These are phyloP conservation scores for Mesorhabditis sp. DNA, from an alignment of 2,888 invertebrate species.

Conservation along the genomic window DNA sequence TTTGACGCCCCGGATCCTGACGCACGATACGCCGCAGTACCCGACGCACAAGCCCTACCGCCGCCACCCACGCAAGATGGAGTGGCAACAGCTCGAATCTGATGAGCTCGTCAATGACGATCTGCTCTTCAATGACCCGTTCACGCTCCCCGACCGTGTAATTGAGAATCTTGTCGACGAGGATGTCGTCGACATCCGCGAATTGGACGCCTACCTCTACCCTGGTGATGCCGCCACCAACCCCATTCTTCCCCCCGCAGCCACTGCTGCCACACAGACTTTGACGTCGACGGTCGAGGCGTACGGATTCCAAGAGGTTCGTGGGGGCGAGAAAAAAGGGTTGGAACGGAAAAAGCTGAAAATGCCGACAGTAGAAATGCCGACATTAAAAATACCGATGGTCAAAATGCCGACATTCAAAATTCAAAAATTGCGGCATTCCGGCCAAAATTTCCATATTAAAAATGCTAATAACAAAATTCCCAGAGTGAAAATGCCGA, in stretches of 20 bases:
- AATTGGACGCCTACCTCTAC: background rate
- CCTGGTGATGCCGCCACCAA: background rate
- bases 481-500: too few species aligned
- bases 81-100: background rate
- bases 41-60: background rate
- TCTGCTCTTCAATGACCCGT: background rate
- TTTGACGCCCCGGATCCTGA: background rate
- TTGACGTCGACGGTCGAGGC: too few species aligned
- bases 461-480: too few species aligned
- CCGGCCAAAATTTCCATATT: too few species aligned
- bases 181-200: background rate
- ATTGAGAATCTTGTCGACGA: constrained; percentile 4
- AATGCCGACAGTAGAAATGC: too few species aligned
- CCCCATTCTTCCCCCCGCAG: background rate
- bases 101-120: background rate
- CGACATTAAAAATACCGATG: too few species aligned
- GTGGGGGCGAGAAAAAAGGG: too few species aligned
- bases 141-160: background rate
- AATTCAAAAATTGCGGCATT: too few species aligned
- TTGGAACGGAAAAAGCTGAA: too few species aligned
- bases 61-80: constrained; percentile 1
- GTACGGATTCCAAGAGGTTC: too few species aligned
- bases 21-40: background rate
- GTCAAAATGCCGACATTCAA: too few species aligned
- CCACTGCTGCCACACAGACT: too few species aligned